Evolutionary conservation across 2,888 invertebrate genomes (phyloP), one percentile per base, ranked within the genome.

Genomic region (Acrocyrtus sp.): DNA sequence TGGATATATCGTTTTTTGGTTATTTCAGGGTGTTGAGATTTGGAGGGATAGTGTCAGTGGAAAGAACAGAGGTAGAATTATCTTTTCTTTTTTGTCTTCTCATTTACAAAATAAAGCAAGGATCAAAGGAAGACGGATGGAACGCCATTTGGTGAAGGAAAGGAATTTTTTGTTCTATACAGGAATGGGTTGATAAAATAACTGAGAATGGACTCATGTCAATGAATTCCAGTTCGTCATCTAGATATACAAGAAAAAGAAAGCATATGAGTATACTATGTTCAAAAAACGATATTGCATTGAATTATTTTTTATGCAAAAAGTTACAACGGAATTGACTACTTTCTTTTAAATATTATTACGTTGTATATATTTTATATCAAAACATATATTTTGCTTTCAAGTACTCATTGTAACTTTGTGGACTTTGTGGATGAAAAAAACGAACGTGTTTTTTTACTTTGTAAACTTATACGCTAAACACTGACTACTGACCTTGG

Each of bases 211-310:
- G 74, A 72, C 74, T 77, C 77, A 75, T 70, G 75, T 78, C 78
- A 78, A 74, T 75, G 78, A 75, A 74, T 78, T 75, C 78, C 73
- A 78, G 74, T 72, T 75, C 74, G 75, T 76, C 73, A 76, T 78
- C 78, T 78, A 78, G 75, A 78, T 65, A 78, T 72, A 78, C 72
- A 78, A 77, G 74, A 78, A 74, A 77, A 77, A 75, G 74, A 75
- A 72, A 75, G 56, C 61, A 72, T 51, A 75, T 77, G 57, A 74
- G 65, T 72, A 60, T 24, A 62, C 65, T 54, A 26, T 22, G 58
- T 53, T 29, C 39, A 65, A n/a, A n/a, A n/a, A n/a, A n/a, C n/a
- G n/a, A 51, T 43, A 29, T 72, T 63, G 63, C 70, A 63, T 66
- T 68, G 50, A 67, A 57, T 51, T 72, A 8, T 51, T 60, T n/a